Evolutionary conservation across 2,113 vertebrate species (phyloP), one percentile per base, ranked within the genome.

Genomic region (Saccopteryx leptura): DNA sequence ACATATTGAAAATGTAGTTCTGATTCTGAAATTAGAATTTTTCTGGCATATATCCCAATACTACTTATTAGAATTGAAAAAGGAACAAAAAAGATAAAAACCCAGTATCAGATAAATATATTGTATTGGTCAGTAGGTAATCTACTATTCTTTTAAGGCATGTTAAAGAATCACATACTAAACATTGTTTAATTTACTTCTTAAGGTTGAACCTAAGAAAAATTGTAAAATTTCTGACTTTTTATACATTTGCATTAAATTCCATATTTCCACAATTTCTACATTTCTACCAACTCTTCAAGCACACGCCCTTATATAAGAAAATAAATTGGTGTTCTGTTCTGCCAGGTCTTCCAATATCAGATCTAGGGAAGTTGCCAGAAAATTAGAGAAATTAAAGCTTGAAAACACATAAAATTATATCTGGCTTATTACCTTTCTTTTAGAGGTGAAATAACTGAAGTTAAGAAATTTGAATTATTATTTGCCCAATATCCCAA

Each of bases 51-150:
- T 84, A 52, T 85, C 80, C 87, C 15, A 85, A 83, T 9, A 33
- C 63, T 72, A 93, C 90, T 91, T 96, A 95, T 52, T 90, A 92
- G 50, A 92, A 95, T 81, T 94, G 72, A 81, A 91, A 95, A 94
- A 3, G 15, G 8, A 6, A 63, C 63, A 58, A 90, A 78, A 89
- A 88, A 75, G 9, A 48, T 65, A 82, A 68, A 88, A 88, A 85
- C 11, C 5, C 10, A 78, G 14, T 56, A 80, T 80, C 65, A 39
- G 19, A 60, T 76, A 90, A 61, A 52, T 84, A 56, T 82, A 46
- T 74, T 65, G 21, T 14, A 61, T 18, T 61, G 23, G 5, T 90
- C 21, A 90, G 66, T 7, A 66, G 24, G 7, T 75, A 26, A 90
- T 21, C 46, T 86, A 26, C 28, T 21, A 48, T 88, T 95, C 46